Evolutionary conservation across 2,888 invertebrate genomes (phyloP), one percentile per base, ranked within the genome.

Genomic region (Andrena haemorrhoa): DNA sequence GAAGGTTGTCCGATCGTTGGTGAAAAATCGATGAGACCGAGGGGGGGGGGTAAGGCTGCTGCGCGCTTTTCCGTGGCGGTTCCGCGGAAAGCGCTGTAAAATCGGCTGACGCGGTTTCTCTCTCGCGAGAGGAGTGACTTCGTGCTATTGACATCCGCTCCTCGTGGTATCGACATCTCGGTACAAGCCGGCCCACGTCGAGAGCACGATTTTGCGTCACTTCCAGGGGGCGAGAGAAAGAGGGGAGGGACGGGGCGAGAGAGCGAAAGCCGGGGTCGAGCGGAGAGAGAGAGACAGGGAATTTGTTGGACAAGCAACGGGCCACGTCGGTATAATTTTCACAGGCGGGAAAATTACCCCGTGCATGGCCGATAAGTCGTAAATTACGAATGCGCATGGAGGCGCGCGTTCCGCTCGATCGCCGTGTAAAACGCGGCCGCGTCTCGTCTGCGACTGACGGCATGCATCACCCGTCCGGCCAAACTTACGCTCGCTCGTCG

Each of bases 91-190:
- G 74, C 80, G 80, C 74, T 87, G 88, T 86, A 88, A 88, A 88
- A 88, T 88, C 86, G 87, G 84, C 82, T 65, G 89, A 82, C 86
- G 86, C 84, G 70, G 84, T 74, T 78, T 81, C 86, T 88, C 86
- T 75, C 78, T 72, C 68, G 83, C 82, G 86, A 75, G 88, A 90
- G 89, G 90, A 91, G 89, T 91, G 90, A 91, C 89, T 90, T 86
- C 88, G 88, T 93, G 93, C 90, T 92, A 92, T 92, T 92, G 92
- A 92, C 92, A 92, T 92, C 90, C 90, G 89, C 91, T 91, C 90
- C 90, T 91, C 86, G 90, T 91, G 91, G 83, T 91, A 91, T 91
- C 91, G 91, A 91, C 91, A 90, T 86, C 86, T 87, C 84, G 84
- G 89, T 89, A 88, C 89, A 89, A 87, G 89, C 89, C 87, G 77